phyloP scores from a whole-genome alignment of 2,888 invertebrate species.

The Amblyjoppa fuscipennis region DNA sequence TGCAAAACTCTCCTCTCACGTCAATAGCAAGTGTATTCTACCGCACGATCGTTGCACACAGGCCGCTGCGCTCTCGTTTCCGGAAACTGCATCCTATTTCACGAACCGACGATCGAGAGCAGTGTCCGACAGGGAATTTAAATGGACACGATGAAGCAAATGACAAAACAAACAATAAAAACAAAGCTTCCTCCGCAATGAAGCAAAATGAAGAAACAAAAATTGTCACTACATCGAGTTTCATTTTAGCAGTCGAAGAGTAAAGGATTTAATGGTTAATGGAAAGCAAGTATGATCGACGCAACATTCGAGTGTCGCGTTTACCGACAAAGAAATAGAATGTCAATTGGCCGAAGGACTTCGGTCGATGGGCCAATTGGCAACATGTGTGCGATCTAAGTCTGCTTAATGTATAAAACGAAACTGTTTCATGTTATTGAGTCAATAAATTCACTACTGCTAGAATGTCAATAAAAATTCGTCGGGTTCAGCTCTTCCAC shows the following conservation, averaged over 20 bases:
- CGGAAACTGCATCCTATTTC: conserved; percentile 54
- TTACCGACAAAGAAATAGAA: not conserved
- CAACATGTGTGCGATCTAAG: too few relatives aligned
- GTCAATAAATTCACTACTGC: too few relatives aligned
- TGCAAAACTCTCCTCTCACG: conserved; percentile 25
- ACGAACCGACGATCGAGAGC: conserved; percentile 7
- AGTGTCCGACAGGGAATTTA: conserved; percentile 36
- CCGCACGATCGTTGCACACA: conserved; percentile 9
- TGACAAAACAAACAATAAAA: too few relatives aligned
- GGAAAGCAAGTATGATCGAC: not conserved
- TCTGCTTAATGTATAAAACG: too few relatives aligned
- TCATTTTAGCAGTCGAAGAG: not conserved
- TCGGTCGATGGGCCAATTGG: too few relatives aligned
- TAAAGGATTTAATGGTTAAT: not conserved
- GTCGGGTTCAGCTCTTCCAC: not conserved
- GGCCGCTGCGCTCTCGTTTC: conserved; percentile 30
- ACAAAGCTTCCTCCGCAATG: not conserved
- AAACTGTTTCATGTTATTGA: too few relatives aligned
- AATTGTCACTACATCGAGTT: not conserved
- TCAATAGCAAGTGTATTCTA: conserved; percentile 22
- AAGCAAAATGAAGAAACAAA: not conserved
- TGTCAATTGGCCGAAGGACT: not conserved
- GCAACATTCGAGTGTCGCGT: not conserved
- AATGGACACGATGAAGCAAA: conserved; percentile 8
- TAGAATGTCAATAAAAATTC: not conserved